phyloP scores from a whole-genome alignment of 2,113 vertebrate genomes.

The Rhinopithecus roxellana region DNA sequence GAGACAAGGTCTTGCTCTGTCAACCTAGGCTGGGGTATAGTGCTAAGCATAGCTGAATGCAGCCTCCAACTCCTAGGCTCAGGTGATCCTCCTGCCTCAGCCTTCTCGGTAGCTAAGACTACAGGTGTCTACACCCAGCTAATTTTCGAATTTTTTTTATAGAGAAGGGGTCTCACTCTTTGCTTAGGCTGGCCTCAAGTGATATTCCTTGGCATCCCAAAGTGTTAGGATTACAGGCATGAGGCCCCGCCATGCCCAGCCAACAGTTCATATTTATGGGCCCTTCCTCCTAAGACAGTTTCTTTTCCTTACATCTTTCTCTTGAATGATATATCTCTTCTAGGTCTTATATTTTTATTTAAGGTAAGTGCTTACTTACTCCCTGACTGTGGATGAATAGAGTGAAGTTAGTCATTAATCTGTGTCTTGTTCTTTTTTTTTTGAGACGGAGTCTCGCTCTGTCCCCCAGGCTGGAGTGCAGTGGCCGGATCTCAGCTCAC shows the following conservation, averaged over 20 bases:
- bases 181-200: not conserved
- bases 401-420: slow-evolving; percentile 18
- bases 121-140: not conserved
- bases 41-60: not conserved
- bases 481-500: no score
- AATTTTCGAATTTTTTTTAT: not conserved
- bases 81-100: not conserved
- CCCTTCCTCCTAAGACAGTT: not conserved
- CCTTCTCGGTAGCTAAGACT: not conserved
- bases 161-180: not conserved
- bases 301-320: not conserved
- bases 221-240: not conserved
- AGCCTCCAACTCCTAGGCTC: not conserved
- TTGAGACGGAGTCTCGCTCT: no score
- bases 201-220: no score
- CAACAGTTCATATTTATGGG: not conserved
- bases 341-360: not conserved
- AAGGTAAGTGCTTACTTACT: not conserved
- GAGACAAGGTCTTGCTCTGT: not conserved
- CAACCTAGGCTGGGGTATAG: no score
- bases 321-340: not conserved
- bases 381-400: not conserved
- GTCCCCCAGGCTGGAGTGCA: no score
- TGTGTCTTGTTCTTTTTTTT: not conserved
- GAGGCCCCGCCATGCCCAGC: not conserved